These are phyloP conservation scores for Sterna hirundo DNA, from an alignment of 2,113 vertebrate genomes.

Conservation along the genomic window DNA sequence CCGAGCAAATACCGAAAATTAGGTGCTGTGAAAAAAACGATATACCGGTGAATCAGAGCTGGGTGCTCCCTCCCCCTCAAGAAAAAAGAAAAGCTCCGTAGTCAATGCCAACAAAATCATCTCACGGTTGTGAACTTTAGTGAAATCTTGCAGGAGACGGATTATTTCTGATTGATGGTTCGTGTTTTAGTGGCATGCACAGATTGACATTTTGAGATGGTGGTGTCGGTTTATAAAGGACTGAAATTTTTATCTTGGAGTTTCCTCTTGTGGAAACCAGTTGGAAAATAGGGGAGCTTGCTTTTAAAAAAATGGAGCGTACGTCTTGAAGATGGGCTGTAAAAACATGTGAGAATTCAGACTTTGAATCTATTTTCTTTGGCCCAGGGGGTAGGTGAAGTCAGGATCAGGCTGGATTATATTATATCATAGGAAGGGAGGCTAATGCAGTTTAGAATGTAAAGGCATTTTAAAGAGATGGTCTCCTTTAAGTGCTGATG, in stretches of 20 bases:
- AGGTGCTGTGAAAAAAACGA: neutral
- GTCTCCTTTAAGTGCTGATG: constrained; percentile 46
- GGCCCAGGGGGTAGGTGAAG: neutral
- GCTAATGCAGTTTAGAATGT: constrained; percentile 26
- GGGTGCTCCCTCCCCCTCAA: constrained; percentile 12
- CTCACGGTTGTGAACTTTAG: neutral
- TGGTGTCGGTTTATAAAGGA: neutral
- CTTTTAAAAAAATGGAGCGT: neutral
- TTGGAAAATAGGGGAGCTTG: neutral
- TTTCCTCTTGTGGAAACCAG: neutral
- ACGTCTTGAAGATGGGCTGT: neutral
- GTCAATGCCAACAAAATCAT: constrained; percentile 23
- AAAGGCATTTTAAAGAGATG: constrained; percentile 48
- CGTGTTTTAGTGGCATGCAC: constrained; percentile 33
- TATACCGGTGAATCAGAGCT: neutral
- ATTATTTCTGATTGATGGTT: constrained; percentile 58
- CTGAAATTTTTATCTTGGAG: constrained; percentile 12
- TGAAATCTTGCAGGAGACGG: constrained; percentile 43
- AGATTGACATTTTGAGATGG: constrained; percentile 28
- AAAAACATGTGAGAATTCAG: constrained; percentile 22
- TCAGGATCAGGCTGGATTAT: constrained; percentile 38
- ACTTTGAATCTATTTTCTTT: constrained; percentile 25
- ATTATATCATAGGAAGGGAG: constrained; percentile 9
- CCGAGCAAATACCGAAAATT: neutral
- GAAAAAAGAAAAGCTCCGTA: neutral